Evolutionary conservation across 2,888 invertebrate species (phyloP), one percentile per base, ranked within the genome.

Genomic region (Drosophila eohydei): DNA sequence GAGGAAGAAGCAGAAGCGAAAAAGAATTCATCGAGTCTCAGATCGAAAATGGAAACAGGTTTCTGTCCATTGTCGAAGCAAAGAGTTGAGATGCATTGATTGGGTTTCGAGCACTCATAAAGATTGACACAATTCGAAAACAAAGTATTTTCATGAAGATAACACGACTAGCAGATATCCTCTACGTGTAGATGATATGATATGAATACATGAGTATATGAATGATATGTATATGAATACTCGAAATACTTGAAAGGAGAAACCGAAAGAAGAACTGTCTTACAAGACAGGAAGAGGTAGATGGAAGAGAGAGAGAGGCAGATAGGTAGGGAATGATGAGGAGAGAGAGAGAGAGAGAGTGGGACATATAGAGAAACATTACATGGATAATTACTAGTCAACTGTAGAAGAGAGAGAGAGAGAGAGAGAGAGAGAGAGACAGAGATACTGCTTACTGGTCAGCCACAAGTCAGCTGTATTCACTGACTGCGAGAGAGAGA

Each of bases 31-130:
- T 50, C 69, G 69, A 78, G 55, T 60, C 48, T 21, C 32, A 48
- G 57, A 41, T 55, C 44, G 55, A 66, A 34, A 80, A 59, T 44
- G 21, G 26, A 62, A 75, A 75, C 74, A 38, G 75, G 74, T 74
- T 74, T 75, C n/a, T 11, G 48, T 16, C 30, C 41, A 16, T 30
- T 16, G 12, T 6, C 28, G 41, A 5, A 30, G 41, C 6, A 32
- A 4, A 40, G 32, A 40, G 32, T 4, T 14, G 28, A 55, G 30
- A 14, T 40, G 54, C 28, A 26, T 21, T 4, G 26, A 26, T 26
- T n/a, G 52, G 12, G 3, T 50, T 12, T 32, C 4, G 54, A 56
- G 40, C 21, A 34, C 59, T 30, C 40, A 28, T 34, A 34, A 46
- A 50, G 55, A 65, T 43, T 43, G 75, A 54, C 76, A 70, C 69